Evolutionary conservation across 53 echinoderm and acorn worm genomes (phyloP).

Genomic region (Arbacia lixula): DNA sequence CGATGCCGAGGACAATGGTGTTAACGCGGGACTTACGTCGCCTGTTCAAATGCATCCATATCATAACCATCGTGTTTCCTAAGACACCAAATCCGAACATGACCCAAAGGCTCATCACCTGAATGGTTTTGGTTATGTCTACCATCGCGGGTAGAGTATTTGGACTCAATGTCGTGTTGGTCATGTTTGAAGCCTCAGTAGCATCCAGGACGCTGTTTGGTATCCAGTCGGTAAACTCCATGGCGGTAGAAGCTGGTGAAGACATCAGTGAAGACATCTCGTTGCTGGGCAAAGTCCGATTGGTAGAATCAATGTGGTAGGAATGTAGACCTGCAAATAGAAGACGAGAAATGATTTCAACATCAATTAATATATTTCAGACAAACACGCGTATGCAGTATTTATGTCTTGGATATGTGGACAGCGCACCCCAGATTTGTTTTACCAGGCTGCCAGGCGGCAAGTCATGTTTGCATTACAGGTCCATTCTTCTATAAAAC

Average conservation of each 20-base stretch:
- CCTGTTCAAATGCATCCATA: constrained; percentile 81
- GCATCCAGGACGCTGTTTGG: not conserved
- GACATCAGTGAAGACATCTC: constrained; percentile 27
- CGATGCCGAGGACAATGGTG: constrained; percentile 85
- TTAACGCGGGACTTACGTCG: constrained; percentile 84
- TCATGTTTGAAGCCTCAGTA: not conserved
- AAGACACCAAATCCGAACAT: constrained; percentile 81
- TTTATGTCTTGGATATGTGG: too few relatives aligned
- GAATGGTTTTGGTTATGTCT: constrained; percentile 21
- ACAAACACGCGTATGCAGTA: too few relatives aligned
- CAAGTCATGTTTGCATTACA: too few relatives aligned
- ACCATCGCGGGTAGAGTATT: not conserved
- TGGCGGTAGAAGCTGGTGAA: constrained; percentile 21
- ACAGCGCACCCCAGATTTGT: too few relatives aligned
- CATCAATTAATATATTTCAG: too few relatives aligned
- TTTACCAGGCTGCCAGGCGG: too few relatives aligned
- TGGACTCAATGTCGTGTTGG: not conserved
- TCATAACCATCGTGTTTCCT: constrained; percentile 83
- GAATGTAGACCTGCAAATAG: too few relatives aligned
- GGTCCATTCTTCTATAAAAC: too few relatives aligned
- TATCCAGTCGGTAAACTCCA: constrained; percentile 40
- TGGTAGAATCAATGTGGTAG: too few relatives aligned
- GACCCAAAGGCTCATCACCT: constrained; percentile 72
- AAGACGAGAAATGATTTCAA: too few relatives aligned
- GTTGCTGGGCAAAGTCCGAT: not conserved